Percentiles rank a stretch among this genome's conserved stretches.
Conservation (phyloP, 2,797 vertebrate genomes). For the Meriones psammophilus region DNA sequence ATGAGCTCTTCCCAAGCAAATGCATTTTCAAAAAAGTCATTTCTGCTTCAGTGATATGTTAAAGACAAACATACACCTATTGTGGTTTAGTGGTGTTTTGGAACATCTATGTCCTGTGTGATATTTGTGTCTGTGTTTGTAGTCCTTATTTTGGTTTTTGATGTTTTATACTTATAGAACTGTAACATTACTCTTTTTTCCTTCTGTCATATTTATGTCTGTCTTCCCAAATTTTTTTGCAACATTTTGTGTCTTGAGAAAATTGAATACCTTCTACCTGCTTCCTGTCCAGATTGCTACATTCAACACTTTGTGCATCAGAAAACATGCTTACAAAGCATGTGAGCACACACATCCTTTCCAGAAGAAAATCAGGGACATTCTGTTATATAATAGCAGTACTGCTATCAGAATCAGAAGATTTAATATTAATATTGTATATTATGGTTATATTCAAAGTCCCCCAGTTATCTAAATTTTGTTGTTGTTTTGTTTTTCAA, state of each 20-base stretch:
- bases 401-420: conserved; percentile 2
- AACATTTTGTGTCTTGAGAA: conserved; percentile 39
- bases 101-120: not conserved
- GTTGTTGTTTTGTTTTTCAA: too few relatives aligned
- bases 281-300: not conserved
- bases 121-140: not conserved
- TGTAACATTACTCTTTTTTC: not conserved
- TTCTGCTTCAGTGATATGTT: not conserved
- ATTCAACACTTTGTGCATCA: conserved; percentile 5
- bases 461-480: conserved; percentile 1
- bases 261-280: conserved; percentile 14
- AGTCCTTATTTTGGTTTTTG: not conserved
- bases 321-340: too few relatives aligned
- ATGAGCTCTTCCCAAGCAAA: not conserved
- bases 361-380: not conserved
- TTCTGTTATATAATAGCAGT: not conserved
- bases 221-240: conserved; percentile 2
- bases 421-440: conserved; percentile 29
- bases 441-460: conserved; percentile 17
- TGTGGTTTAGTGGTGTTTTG: not conserved
- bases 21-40: not conserved
- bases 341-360: not conserved
- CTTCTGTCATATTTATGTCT: not conserved
- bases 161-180: not conserved
- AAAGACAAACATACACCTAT: not conserved